Base-by-base conservation (phyloP, 1,140 invertebrate genomes). In the Drosophila repleta region DNA sequence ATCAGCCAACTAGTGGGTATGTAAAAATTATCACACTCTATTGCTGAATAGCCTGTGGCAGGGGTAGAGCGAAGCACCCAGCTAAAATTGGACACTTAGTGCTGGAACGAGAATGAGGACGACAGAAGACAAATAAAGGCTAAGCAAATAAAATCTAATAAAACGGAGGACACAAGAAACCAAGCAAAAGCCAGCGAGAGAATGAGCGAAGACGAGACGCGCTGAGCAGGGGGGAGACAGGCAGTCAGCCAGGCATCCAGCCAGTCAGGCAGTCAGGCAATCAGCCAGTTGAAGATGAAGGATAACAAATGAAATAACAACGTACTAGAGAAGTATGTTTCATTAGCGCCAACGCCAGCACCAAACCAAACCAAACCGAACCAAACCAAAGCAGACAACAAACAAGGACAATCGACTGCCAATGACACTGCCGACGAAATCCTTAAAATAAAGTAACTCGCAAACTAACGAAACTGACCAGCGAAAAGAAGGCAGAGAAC, bases 81-180 rank as follows among this genome's bases (percentile, higher is more conserved):
- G 70, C 69, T 69, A 82, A 82, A 85, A 85, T 82, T 76, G 78
- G 74, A 87, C 83, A 87, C 82, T 82, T 82, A 63, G 39, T 63
- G 62, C 51, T 32, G 48, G 61, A 69, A 53, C 56, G 53, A 60
- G 56, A 37, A 58, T 70, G 74, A n/a, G n/a, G n/a, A 57, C 55
- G 74, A 57, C 67, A 73, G 46, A 88, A 79, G 79, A 88, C 83
- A 88, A 88, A 88, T 88, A 88, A 88, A 71, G 76, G 81, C 83
- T 88, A 83, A 83, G 73, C 84, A 88, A 88, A 88, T 88, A 88
- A 88, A 88, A 88, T 88, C 79, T 87, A 87, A 87, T 87, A 87
- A 87, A 87, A 87, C 53, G 48, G 57, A 83, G 51, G 79, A 76
- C 79, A 82, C 64, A 78, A 87, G 87, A 69, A 79, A 75, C 66